Conservation (phyloP, 2,113 vertebrate genomes). For the Salvator merianae region DNA sequence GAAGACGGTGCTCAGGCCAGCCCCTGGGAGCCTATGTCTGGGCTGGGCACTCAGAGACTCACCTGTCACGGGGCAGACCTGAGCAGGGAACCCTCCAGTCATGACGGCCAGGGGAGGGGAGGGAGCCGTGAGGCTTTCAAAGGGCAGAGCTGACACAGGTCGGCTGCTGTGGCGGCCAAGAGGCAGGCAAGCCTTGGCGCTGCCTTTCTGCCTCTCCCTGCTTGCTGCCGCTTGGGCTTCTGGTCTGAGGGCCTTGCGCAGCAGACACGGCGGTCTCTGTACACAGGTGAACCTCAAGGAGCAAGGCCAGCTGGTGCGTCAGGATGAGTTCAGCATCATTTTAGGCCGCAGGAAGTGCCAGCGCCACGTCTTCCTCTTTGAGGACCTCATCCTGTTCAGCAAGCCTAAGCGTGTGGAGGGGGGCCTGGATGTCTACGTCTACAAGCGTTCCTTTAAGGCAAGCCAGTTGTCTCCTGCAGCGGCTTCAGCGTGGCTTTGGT, state of each 20-base stretch:
- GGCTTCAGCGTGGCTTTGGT: neutral
- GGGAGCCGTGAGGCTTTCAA: no score
- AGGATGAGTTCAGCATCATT: slow-evolving; percentile 85
- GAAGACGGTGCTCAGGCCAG: no score
- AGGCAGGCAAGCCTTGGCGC: no score
- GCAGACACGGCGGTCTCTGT: neutral
- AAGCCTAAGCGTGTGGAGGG: slow-evolving; percentile 85
- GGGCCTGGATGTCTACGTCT: slow-evolving; percentile 82
- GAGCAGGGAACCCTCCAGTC: no score
- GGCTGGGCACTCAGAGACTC: neutral
- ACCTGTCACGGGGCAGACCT: neutral
- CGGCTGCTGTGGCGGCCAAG: no score
- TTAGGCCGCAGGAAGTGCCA: slow-evolving; percentile 85
- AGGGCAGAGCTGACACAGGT: no score
- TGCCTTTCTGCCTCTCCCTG: neutral
- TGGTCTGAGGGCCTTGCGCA: neutral
- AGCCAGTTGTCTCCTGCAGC: neutral
- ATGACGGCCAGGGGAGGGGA: no score
- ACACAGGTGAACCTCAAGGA: slow-evolving; percentile 85
- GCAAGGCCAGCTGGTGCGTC: slow-evolving; percentile 83
- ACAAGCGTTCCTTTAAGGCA: slow-evolving; percentile 87
- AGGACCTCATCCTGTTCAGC: slow-evolving; percentile 88
- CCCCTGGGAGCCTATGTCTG: no score
- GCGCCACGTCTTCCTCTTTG: slow-evolving; percentile 85
- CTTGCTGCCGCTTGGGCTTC: neutral